Conservation (phyloP, 1,140 invertebrate species). For the Planococcus citri region DNA sequence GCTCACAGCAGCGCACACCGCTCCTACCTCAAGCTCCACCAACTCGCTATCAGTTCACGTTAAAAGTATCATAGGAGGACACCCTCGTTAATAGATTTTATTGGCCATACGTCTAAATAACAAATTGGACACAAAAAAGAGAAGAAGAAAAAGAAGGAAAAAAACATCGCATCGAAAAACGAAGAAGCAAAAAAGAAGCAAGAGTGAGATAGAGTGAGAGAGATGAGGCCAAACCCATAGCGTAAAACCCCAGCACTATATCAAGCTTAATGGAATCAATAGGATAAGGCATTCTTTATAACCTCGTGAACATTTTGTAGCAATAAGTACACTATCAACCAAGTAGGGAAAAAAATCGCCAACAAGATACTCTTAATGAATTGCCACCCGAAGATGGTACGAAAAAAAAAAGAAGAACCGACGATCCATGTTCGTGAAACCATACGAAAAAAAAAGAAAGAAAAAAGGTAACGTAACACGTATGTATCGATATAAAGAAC, state of each 20-base stretch:
- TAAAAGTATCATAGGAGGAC: not conserved
- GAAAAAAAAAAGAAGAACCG: too few species aligned
- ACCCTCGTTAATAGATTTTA: not conserved
- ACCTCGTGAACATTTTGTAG: not conserved
- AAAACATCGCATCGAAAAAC: too few species aligned
- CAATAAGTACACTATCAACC: not conserved
- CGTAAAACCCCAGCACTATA: not conserved
- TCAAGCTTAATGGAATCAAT: constrained; percentile 7
- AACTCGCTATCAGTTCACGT: too few species aligned
- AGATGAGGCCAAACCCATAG: not conserved
- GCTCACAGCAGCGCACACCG: too few species aligned
- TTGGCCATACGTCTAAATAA: constrained; percentile 7
- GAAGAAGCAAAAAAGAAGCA: too few species aligned
- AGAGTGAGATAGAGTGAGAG: too few species aligned
- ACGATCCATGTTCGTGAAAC: not conserved
- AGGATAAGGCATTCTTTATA: constrained; percentile 1
- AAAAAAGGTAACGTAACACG: too few species aligned
- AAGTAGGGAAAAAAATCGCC: not conserved
- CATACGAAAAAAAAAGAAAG: too few species aligned
- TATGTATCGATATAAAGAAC: too few species aligned
- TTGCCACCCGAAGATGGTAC: not conserved
- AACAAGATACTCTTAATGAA: not conserved
- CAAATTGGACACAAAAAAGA: not conserved
- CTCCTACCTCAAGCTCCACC: too few species aligned
- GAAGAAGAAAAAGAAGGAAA: too few species aligned